Conservation (phyloP, 1,140 invertebrate species). For the Saccostrea glomerata region DNA sequence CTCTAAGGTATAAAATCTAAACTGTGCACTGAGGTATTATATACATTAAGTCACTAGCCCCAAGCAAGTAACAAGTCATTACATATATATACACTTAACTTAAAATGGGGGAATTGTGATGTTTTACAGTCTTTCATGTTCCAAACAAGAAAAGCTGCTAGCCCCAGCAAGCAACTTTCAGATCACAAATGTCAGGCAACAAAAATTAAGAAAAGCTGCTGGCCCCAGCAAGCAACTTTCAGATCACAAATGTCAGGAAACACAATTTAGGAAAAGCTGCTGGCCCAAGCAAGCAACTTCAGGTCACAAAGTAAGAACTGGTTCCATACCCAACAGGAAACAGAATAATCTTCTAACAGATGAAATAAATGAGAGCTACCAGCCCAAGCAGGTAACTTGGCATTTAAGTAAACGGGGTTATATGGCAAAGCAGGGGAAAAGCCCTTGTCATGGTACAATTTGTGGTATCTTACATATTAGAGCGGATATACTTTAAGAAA, state of each 20-base stretch:
- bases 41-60: too few species aligned
- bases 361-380: background rate
- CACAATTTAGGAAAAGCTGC: background rate
- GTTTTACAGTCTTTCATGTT: too few species aligned
- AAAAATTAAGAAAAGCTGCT: background rate
- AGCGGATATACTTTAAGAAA: constrained; percentile 43
- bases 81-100: too few species aligned
- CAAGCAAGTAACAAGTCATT: too few species aligned
- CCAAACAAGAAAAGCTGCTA: too few species aligned
- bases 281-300: constrained; percentile 4
- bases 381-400: constrained; percentile 29
- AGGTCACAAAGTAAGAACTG: too few species aligned
- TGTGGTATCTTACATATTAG: too few species aligned
- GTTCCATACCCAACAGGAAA: too few species aligned
- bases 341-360: background rate
- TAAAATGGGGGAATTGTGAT: too few species aligned
- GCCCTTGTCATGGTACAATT: too few species aligned
- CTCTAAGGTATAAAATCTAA: background rate
- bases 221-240: background rate
- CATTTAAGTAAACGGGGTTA: background rate
- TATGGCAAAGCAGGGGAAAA: background rate
- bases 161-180: background rate
- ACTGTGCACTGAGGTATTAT: too few species aligned
- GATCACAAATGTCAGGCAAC: background rate
- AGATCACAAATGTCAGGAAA: background rate